phyloP scores from a whole-genome alignment of 2,113 vertebrate species.

The Hassar affinis region DNA sequence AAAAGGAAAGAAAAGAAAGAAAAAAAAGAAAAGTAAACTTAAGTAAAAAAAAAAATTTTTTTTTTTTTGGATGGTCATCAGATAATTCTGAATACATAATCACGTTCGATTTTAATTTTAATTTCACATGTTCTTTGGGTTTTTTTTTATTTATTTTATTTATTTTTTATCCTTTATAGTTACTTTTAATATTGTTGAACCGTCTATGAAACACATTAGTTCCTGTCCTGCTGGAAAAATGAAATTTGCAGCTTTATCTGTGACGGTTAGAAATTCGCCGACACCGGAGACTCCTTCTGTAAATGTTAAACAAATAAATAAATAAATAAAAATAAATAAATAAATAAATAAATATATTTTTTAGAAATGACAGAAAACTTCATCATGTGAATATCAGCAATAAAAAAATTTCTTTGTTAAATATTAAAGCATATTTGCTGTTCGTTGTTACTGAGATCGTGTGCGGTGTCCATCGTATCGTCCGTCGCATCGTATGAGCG shows the following conservation, averaged over 20 bases:
- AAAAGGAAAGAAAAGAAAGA: too few relatives aligned
- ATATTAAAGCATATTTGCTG: not conserved
- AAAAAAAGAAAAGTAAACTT: too few relatives aligned
- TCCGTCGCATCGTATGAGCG: not conserved
- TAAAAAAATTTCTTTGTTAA: not conserved
- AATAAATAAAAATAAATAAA: too few relatives aligned
- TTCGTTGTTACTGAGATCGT: not conserved
- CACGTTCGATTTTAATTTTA: too few relatives aligned
- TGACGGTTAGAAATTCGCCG: not conserved
- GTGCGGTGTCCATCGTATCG: not conserved
- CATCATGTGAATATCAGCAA: too few relatives aligned
- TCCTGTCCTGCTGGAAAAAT: not conserved
- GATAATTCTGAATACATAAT: too few relatives aligned
- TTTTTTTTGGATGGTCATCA: too few relatives aligned
- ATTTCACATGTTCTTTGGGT: too few relatives aligned
- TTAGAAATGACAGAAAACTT: not conserved
- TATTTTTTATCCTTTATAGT: not conserved
- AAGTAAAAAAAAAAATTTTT: too few relatives aligned
- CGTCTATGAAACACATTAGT: not conserved
- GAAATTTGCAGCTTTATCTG: not conserved
- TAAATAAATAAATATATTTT: too few relatives aligned
- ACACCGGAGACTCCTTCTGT: not conserved
- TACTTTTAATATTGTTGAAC: not conserved
- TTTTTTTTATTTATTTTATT: too few relatives aligned
- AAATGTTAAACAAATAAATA: too few relatives aligned